These are phyloP conservation scores for Mormyrus hasselquistii DNA, from an alignment of 2,797 vertebrate genomes.

Conservation along the genomic window DNA sequence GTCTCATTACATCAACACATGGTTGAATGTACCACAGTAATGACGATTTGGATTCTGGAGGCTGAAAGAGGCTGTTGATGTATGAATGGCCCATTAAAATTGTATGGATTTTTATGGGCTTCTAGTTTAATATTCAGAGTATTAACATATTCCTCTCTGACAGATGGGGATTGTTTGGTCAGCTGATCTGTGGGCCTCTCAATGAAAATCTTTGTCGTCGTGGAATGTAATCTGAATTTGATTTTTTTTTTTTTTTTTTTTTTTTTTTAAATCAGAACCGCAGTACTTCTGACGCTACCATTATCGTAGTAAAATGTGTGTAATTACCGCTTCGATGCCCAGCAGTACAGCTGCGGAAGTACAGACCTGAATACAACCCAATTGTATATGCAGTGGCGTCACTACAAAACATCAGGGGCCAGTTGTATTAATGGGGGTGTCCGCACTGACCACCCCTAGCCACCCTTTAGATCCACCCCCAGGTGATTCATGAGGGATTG, in stretches of 20 bases:
- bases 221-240: conserved; percentile 21
- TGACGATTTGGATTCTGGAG: background rate
- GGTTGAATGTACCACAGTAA: background rate
- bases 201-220: conserved; percentile 16
- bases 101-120: conserved; percentile 10
- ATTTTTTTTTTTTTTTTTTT: conserved; percentile 13
- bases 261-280: background rate
- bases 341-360: background rate
- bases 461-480: background rate
- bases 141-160: conserved; percentile 11
- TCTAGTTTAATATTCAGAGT: conserved; percentile 12
- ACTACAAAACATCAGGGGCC: background rate
- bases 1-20: background rate
- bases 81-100: background rate
- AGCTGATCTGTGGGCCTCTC: conserved; percentile 21
- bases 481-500: background rate
- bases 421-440: background rate
- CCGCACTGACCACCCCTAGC: background rate
- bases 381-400: background rate
- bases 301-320: background rate
- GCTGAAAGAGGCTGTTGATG: background rate
- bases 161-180: conserved; percentile 21
- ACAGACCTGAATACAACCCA: background rate
- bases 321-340: background rate
- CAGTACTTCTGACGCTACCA: background rate